Base-by-base conservation (phyloP, 2,888 invertebrate species). In the Trichacis sp. region DNA sequence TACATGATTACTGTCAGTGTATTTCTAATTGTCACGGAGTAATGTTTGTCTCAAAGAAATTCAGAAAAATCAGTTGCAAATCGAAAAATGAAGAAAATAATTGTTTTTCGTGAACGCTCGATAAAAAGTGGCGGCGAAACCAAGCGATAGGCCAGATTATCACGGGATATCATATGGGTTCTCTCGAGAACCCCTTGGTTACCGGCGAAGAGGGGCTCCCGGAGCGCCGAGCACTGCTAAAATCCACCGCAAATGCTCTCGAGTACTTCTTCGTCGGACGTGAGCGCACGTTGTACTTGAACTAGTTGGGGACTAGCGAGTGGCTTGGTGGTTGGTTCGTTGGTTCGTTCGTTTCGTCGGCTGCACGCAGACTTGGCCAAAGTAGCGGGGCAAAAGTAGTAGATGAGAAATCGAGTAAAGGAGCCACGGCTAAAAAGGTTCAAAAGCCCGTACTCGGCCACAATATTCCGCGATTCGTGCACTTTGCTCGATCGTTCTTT, bases 191-290 rank as follows among this genome's bases (percentile, higher is more conserved):
- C 73, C 74, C 73, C 71, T 76, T 75, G 76, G 77, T 75, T 74
- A 77, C 73, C 71, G 74, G 53, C 60, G 72, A 76, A 75, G 79
- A 78, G 76, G 75, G 72, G 77, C 74, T 77, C 76, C 78, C 74
- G 77, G 77, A 73, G 76, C 70, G 79, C 74, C 68, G 74, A 80
- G 79, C 73, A 80, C 82, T 81, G 78, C 81, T 81, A 82, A 46
- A 83, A 84, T 83, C 83, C 83, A 83, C 83, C 83, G 81, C 83
- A 83, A 84, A 83, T 81, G 80, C 82, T 79, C 75, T 83, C 78
- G 78, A 83, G 83, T 80, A 79, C 81, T 80, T 77, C 80, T 79
- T 79, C 81, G 78, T 79, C 76, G 82, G 79, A 80, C 80, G 80
- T 82, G 79, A 80, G 81, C 78, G 81, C 78, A 80, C 80, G 79